Evolutionary conservation across 1,140 invertebrate species (phyloP), one percentile per base, ranked within the genome.

Genomic region (Asbolus verrucosus): DNA sequence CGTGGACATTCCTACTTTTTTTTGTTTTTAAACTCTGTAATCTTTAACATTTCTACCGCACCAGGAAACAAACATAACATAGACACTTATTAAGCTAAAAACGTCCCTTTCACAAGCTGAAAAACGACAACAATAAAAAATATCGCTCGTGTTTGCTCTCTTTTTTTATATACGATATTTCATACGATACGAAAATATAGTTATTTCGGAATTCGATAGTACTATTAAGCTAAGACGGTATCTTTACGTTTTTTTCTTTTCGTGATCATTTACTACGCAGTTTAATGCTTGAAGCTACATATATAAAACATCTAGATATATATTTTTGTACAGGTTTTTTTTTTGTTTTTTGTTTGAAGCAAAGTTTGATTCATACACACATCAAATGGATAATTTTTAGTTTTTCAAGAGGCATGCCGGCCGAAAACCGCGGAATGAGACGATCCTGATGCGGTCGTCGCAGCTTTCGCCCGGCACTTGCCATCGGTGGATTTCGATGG

Each of bases 151-250:
- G 27, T 75, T 61, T 69, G 62, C 46, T 76, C 33, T 65, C 68
- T 69, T 59, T 69, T n/a, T 62, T 65, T 65, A 41, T 62, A 38
- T 62, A 38, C 72, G 74, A 74, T 74, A 73, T 69, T 69, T 72
- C 50, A 72, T 72, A 68, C 69, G 69, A 73, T 76, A 77, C 71
- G 76, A 77, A 77, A 77, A 77, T 77, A 77, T 77, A 77, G 70
- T 69, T 76, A 76, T 75, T 72, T 77, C 69, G 72, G 75, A 77
- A 77, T 77, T 76, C 76, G 76, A 75, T 77, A 74, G 73, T 72
- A 62, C 39, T 68, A 41, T 68, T 66, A 72, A 69, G 72, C 72
- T 74, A 72, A 73, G 65, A 74, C 72, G 72, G 65, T 74, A 67
- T 67, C 62, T 70, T 43, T 63, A 63, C 61, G 61, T 63, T 41